Evolutionary conservation across 35 echinoderm and acorn worm species (phyloP).

Genomic region (Ptychodera flava): DNA sequence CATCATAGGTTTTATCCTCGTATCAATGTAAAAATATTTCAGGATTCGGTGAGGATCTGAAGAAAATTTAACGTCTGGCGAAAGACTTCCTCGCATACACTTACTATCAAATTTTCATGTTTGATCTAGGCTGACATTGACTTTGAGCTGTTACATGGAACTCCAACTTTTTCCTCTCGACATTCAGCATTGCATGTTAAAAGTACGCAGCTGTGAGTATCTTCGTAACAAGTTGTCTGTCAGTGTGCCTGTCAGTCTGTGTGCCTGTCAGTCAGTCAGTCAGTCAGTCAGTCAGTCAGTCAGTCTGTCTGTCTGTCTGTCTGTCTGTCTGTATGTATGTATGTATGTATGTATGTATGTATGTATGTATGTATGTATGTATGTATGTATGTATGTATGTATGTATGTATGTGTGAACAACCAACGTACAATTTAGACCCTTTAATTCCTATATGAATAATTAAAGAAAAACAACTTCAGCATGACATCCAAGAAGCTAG

Average conservation of each 20-base stretch:
- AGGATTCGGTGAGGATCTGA: not conserved
- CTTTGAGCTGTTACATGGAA: not conserved
- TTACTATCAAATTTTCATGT: not conserved
- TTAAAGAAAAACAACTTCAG: too few species aligned
- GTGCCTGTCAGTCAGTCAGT: too few species aligned
- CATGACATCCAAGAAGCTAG: too few species aligned
- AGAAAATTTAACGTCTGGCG: not conserved
- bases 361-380: not conserved
- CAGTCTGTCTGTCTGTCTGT: not conserved
- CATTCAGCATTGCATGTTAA: too few species aligned
- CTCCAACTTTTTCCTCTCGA: not conserved
- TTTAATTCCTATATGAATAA: too few species aligned
- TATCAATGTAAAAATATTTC: not conserved
- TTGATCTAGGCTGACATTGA: not conserved
- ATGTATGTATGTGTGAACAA: not conserved
- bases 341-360: constrained; percentile 2
- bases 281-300: too few species aligned
- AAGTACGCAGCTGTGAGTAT: too few species aligned
- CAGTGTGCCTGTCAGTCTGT: too few species aligned
- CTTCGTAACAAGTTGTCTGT: too few species aligned
- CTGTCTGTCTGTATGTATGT: not conserved
- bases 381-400: constrained; percentile 2
- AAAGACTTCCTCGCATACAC: not conserved
- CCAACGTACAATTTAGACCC: too few species aligned
- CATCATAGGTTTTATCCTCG: not conserved